A percentile compares a stretch with the other conserved stretches of the same genome.
Evolutionary conservation across 2,113 vertebrate genomes (phyloP).

Genomic region (Alouatta palliata): DNA sequence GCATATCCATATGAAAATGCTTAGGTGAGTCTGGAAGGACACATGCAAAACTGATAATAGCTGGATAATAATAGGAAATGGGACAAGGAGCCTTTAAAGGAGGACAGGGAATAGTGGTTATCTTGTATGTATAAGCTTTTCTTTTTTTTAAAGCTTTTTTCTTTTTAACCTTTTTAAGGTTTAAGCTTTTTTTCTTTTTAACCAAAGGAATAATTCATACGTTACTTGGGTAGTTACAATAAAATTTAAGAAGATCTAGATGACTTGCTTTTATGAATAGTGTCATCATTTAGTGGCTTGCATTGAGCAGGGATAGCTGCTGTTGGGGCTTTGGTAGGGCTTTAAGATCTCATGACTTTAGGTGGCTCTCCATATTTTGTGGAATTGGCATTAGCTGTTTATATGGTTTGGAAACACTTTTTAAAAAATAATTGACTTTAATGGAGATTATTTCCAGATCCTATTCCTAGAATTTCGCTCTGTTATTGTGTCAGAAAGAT

Average conservation of each 20-base stretch:
- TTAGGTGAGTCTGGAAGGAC: neutral
- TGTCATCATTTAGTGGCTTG: neutral
- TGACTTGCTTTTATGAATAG: neutral
- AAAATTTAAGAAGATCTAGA: neutral
- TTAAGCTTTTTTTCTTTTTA: neutral
- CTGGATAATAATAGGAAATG: neutral
- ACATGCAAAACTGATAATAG: neutral
- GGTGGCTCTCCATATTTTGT: neutral
- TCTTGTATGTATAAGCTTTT: neutral
- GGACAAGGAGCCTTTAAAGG: neutral
- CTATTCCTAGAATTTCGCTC: neutral
- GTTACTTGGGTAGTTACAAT: neutral
- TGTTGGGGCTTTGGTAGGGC: neutral
- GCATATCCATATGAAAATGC: neutral
- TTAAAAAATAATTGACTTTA: neutral
- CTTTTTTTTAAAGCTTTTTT: no score
- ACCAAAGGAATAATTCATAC: neutral
- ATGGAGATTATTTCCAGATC: neutral
- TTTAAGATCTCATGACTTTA: neutral
- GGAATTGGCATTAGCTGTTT: neutral
- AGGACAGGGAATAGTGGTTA: neutral
- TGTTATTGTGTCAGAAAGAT: neutral
- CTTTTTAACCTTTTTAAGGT: neutral
- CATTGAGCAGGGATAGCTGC: neutral
- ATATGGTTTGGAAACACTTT: neutral